Conservation (phyloP, 2,797 vertebrate species). For the Sebastes steindachneri region DNA sequence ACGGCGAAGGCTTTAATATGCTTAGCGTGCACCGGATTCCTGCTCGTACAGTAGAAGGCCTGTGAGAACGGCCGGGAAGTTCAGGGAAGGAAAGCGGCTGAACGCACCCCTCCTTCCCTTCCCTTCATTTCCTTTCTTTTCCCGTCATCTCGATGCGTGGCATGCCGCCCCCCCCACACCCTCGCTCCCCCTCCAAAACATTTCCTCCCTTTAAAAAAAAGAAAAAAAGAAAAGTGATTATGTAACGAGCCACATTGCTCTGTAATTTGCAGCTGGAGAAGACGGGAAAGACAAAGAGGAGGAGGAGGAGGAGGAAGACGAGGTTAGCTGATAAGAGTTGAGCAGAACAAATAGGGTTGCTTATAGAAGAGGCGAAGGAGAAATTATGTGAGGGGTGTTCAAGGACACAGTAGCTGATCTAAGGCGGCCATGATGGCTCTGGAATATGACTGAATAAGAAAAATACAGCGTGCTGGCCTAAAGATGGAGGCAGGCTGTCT, state of each 20-base stretch:
- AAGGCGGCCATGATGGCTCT: slow-evolving; percentile 8
- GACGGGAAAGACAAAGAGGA: slow-evolving; percentile 11
- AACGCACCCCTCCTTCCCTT: slow-evolving; percentile 35
- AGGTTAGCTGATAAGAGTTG: slow-evolving; percentile 57
- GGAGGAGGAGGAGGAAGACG: slow-evolving; percentile 10
- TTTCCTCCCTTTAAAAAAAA: slow-evolving; percentile 76
- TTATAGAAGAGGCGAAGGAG: not conserved
- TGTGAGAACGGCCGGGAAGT: not conserved
- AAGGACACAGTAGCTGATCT: not conserved
- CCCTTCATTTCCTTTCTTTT: slow-evolving; percentile 44
- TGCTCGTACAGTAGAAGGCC: slow-evolving; percentile 7
- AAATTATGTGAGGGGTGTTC: not conserved
- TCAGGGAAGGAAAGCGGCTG: slow-evolving; percentile 18
- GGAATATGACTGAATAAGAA: slow-evolving; percentile 14
- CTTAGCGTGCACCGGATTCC: slow-evolving; percentile 12
- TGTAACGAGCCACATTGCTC: slow-evolving; percentile 73
- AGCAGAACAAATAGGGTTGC: not conserved
- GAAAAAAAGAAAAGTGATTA: slow-evolving; percentile 63
- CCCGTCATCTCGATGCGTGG: slow-evolving; percentile 56
- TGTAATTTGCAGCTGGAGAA: slow-evolving; percentile 67
- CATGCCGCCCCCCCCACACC: slow-evolving; percentile 39
- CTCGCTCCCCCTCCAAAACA: slow-evolving; percentile 73
- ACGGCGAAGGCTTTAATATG: slow-evolving; percentile 5
- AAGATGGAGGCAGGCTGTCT: not conserved
- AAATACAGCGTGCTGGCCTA: not conserved